These are phyloP conservation scores for Sminthurinus signatus DNA, from an alignment of 1,140 invertebrate genomes.

Conservation along the genomic window DNA sequence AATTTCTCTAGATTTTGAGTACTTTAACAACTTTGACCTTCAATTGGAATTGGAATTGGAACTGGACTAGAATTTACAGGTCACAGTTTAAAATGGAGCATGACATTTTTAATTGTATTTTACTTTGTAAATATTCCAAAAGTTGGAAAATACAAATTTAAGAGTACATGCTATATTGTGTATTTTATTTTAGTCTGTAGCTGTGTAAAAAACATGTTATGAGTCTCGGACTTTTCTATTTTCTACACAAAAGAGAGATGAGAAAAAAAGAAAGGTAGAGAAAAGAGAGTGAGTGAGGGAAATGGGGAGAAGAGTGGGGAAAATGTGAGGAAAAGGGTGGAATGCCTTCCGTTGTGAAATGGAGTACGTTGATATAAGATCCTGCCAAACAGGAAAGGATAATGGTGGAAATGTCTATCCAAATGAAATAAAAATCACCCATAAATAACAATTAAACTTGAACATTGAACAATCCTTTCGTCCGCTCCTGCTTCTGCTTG, in stretches of 20 bases:
- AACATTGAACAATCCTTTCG: conserved; percentile 21
- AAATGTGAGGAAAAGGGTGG: conserved; percentile 17
- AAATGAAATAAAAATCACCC: conserved; percentile 37
- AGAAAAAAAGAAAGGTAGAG: neutral
- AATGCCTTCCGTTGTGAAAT: conserved; percentile 27
- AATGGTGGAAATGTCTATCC: conserved; percentile 32
- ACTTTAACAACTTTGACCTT: no score
- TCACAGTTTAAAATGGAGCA: no score
- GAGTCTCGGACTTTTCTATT: no score
- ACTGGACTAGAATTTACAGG: no score
- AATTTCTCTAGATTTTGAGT: no score
- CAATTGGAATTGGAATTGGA: no score
- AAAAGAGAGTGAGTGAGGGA: neutral
- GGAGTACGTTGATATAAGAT: conserved; percentile 33
- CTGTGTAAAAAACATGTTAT: no score
- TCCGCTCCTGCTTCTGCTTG: conserved; percentile 5
- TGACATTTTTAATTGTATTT: no score
- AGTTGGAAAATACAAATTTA: no score
- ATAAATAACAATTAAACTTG: conserved; percentile 39
- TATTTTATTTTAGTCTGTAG: no score
- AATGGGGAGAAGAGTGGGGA: neutral
- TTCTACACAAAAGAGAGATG: neutral
- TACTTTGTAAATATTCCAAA: no score
- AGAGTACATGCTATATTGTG: no score
- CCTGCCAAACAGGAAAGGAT: conserved; percentile 34